Base-by-base conservation (phyloP, 92 coral and sea anemone species). In the Paragorgia papillata region DNA sequence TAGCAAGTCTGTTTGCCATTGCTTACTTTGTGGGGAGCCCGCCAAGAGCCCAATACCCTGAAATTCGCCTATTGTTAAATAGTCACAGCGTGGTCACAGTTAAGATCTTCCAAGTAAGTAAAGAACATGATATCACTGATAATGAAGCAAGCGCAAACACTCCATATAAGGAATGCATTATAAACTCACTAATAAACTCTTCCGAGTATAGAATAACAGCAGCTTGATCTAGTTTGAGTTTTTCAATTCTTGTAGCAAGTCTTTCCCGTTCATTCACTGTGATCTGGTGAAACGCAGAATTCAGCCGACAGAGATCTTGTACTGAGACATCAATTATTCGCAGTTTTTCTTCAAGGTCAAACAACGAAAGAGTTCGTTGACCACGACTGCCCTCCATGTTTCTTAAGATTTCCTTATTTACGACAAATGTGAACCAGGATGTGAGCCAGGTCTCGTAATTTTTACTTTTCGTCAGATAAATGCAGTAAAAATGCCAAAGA, bases 341-440 rank as follows among this genome's bases (percentile, higher is more conserved):
- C 14, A 71, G 57, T 41, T 71, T 71, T 5, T 64, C 78, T 18
- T 20, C 1, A 7, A 71, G 49, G 31, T 26, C 14, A 34, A 53
- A 71, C 29, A 30, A 71, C 35, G 78, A 71, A 58, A 49, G 78
- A 32, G 44, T 33, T 37, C 41, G 35, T 14, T n/a, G 29, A n/a
- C n/a, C n/a, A n/a, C n/a, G n/a, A 30, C 43, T 22, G 19, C 28
- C 33, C 44, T 24, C 17, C 25, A 25, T 58, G 57, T 71, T 58
- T 71, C 21, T 10, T n/a, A 71, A 43, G 15, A 9, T 27, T 19
- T 55, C 64, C 19, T 20, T 71, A 35, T 71, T 32, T 10, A 71
- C 78, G 31, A 33, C 32, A 71, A 71, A 71, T 26, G 78, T 71
- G 33, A 71, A 71, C 78, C 78, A 71, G 21, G 78, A 71, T 43